Percentiles rank a stretch among this genome's conserved stretches.
Conservation (phyloP, 1,140 invertebrate species). For the Ridgeia piscesae region DNA sequence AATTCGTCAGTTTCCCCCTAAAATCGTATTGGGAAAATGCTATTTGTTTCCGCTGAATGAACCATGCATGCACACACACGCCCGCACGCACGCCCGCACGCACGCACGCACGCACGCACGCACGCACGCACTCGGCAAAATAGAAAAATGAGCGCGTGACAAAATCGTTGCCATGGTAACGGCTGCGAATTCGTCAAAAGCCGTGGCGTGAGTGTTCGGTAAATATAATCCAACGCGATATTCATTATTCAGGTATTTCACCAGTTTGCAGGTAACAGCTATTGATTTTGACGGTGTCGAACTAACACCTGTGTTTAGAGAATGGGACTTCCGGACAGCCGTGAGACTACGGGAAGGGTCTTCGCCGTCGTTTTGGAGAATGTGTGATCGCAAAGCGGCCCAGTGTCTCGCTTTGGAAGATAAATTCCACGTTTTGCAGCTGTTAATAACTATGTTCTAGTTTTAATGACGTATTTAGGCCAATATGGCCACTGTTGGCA, state of each 20-base stretch:
- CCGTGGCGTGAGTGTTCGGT: neutral
- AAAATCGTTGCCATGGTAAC: neutral
- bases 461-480: too few species aligned
- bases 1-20: neutral
- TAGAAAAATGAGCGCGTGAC: neutral
- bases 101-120: neutral
- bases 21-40: neutral
- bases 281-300: neutral
- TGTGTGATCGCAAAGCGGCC: too few species aligned
- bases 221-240: neutral
- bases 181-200: neutral
- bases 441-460: too few species aligned
- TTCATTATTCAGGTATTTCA: neutral
- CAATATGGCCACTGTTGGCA: too few species aligned
- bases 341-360: too few species aligned
- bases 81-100: neutral
- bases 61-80: neutral
- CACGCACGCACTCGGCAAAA: neutral
- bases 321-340: neutral
- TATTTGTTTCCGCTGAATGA: neutral
- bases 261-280: neutral
- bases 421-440: too few species aligned
- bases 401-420: too few species aligned
- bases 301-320: neutral
- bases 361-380: too few species aligned